These are phyloP conservation scores for Oreochromis tanganicae DNA, from an alignment of 2,113 vertebrate genomes.

Conservation along the genomic window DNA sequence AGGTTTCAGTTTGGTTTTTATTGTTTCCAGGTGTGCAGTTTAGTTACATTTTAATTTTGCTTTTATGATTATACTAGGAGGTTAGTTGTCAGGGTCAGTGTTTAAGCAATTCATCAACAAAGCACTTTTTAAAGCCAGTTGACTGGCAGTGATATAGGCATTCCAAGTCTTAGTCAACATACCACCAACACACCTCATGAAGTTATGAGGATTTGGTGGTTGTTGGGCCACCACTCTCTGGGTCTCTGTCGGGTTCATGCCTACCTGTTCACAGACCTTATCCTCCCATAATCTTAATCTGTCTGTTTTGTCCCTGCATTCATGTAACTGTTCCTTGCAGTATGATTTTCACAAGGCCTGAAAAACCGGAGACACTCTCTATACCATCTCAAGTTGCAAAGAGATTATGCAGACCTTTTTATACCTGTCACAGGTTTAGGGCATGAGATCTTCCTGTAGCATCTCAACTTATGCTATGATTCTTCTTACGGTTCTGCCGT, in stretches of 20 bases:
- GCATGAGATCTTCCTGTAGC: background rate
- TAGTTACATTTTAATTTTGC: background rate
- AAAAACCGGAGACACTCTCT: fast-evolving
- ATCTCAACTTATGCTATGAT: background rate
- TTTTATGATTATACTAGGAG: background rate
- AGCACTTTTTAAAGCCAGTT: background rate
- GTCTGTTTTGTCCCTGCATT: background rate
- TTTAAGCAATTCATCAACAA: background rate
- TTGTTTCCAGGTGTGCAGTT: background rate
- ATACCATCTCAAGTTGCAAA: background rate
- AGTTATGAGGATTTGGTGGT: background rate
- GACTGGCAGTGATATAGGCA: background rate
- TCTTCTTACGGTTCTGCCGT: background rate
- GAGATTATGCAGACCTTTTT: background rate
- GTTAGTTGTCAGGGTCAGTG: background rate
- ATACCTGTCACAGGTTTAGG: background rate
- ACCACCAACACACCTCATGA: background rate
- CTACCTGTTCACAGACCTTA: background rate
- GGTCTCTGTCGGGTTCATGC: fast-evolving
- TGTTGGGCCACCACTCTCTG: background rate
- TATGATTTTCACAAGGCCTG: background rate
- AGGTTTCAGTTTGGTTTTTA: background rate
- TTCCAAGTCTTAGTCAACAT: background rate
- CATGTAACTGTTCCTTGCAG: background rate
- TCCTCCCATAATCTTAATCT: background rate